Percentiles rank a stretch among this genome's conserved stretches.
Conservation (phyloP, 2,113 vertebrate genomes). For the Saguinus imperator region DNA sequence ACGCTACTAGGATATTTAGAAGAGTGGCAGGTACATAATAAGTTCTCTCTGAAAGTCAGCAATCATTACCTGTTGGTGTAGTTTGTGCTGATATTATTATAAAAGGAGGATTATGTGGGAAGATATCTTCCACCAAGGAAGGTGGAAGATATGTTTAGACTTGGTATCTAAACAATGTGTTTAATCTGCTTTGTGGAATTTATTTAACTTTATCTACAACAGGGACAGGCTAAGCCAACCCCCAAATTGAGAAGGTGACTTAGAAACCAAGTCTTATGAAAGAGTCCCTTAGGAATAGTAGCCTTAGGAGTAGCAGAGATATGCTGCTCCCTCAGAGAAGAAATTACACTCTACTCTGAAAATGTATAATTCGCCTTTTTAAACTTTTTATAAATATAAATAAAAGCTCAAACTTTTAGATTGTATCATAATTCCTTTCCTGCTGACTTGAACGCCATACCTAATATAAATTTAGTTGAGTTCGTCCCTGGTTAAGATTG, state of each 20-base stretch:
- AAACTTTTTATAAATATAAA: not conserved
- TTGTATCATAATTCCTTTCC: not conserved
- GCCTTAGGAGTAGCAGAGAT: not conserved
- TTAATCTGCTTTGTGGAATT: constrained; percentile 6
- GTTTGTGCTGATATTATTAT: not conserved
- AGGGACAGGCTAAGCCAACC: not conserved
- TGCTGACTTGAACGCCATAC: not conserved
- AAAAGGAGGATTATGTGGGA: not conserved
- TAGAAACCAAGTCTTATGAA: not conserved
- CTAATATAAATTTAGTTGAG: not conserved
- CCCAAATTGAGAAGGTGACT: not conserved
- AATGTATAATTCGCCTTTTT: constrained; percentile 12
- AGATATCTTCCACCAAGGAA: not conserved
- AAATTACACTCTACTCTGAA: not conserved
- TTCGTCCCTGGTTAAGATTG: not conserved
- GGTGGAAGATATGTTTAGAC: too few species aligned
- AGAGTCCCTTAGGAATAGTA: not conserved
- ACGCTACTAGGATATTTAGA: not conserved
- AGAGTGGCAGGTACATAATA: not conserved
- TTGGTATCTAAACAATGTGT: not conserved
- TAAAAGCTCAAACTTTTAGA: constrained; percentile 1
- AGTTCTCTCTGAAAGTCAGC: not conserved
- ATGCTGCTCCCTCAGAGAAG: not conserved
- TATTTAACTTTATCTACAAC: constrained; percentile 9
- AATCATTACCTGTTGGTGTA: not conserved